Base-by-base conservation (phyloP, 2,797 vertebrate genomes). In the Tachyglossus aculeatus region DNA sequence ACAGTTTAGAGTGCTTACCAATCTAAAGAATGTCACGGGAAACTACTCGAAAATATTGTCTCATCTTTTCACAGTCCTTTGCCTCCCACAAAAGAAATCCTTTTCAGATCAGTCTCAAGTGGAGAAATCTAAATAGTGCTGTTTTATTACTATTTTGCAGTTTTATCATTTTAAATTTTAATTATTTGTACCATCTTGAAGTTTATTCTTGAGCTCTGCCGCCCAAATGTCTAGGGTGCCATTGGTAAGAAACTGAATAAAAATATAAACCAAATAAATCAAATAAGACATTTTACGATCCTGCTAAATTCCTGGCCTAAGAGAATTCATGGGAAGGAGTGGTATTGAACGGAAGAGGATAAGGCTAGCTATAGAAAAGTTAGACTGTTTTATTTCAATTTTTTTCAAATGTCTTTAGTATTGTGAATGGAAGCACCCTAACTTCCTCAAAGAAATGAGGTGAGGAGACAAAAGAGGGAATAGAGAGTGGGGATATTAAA, bases 311-410 rank as follows among this genome's bases (percentile, higher is more conserved):
- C 31, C 75, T 80, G 41, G 31, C 54, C 70, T 36, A 74, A 71
- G 54, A 55, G 12, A 47, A 74, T 25, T 75, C 40, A 77, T 71
- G 41, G 36, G 79, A 64, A 5, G 6, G n/a, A 67, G 6, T 3
- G 4, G 4, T n/a, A n/a, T n/a, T 29, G 63, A 71, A 59, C 59
- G 12, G 3, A 78, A 64, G 9, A 75, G 16, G 32, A 53, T n/a
- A 61, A 63, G 40, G 19, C 31, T 60, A 54, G 31, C 22, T 54
- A 32, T 29, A 41, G 29, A 71, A 76, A 70, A 48, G 43, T 40
- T 43, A 36, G 34, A 18, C 48, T 27, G 32, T 48, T 79, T 67
- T 65, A 56, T 73, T 60, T 84, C 79, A 70, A 77, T 83, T 31
- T 5, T 10, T 41, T 12, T 5, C 25, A 37, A 4, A 65, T n/a